Percentiles rank a stretch among this genome's conserved stretches.
Evolutionary conservation across 2,888 invertebrate genomes (phyloP).

Genomic region (Netelia inedita): DNA sequence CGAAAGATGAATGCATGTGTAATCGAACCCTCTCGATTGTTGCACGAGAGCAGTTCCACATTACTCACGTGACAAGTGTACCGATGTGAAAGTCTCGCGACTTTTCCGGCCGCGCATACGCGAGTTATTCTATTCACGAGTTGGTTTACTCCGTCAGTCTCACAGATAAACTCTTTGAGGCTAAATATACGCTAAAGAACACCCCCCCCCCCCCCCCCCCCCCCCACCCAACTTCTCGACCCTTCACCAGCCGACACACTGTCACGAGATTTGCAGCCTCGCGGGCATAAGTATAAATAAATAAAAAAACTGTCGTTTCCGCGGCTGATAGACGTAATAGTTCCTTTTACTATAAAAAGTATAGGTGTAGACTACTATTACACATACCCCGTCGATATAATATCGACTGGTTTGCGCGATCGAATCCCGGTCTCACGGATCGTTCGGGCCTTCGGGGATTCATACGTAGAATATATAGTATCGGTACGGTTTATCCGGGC

Average conservation of each 20-base stretch:
- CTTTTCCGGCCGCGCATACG: slow-evolving; percentile 15
- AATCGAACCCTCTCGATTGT: background rate
- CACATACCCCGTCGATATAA: slow-evolving; percentile 46
- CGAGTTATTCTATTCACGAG: background rate
- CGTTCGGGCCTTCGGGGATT: slow-evolving; percentile 46
- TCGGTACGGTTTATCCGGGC: slow-evolving; percentile 64
- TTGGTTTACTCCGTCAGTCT: background rate
- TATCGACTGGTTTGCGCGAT: slow-evolving; percentile 66
- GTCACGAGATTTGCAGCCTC: slow-evolving; percentile 53
- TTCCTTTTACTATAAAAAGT: slow-evolving; percentile 14
- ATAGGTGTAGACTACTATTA: slow-evolving; percentile 17
- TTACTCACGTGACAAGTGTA: slow-evolving; percentile 53
- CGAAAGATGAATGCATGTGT: no score
- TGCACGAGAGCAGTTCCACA: background rate
- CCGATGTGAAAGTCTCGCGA: slow-evolving; percentile 55
- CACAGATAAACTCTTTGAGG: background rate
- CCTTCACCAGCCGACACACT: background rate
- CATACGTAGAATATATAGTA: background rate
- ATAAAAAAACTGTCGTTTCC: slow-evolving; percentile 49
- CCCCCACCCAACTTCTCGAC: background rate
- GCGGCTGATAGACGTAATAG: slow-evolving; percentile 54
- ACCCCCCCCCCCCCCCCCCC: no score
- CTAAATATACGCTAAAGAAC: background rate
- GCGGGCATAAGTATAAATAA: slow-evolving; percentile 27
- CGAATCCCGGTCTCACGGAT: slow-evolving; percentile 62